Evolutionary conservation across 2,113 vertebrate species (phyloP).

Genomic region (Blennius ocellaris): DNA sequence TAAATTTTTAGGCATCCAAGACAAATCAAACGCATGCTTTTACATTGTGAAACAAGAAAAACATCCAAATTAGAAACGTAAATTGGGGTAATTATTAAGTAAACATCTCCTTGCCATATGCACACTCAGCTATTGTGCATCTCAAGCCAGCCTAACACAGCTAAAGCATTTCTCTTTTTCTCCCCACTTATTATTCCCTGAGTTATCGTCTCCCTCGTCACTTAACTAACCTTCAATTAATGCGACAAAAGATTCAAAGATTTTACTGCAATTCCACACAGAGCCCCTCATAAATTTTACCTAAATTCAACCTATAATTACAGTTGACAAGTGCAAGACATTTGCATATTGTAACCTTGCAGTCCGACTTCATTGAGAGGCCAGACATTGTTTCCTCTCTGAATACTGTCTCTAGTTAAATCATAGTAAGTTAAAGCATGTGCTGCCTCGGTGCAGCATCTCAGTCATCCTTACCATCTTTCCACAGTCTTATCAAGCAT

Average conservation of each 20-base stretch:
- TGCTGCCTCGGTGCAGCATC: conserved; percentile 29
- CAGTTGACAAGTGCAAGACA: conserved; percentile 43
- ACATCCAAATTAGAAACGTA: not conserved
- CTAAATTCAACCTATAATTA: conserved; percentile 46
- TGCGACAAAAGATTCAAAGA: conserved; percentile 21
- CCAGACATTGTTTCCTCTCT: conserved; percentile 31
- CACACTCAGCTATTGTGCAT: conserved; percentile 6
- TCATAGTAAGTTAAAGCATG: conserved; percentile 37
- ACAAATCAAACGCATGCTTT: too few relatives aligned
- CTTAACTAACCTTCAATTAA: conserved; percentile 40
- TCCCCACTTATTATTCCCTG: conserved; percentile 7
- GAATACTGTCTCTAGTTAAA: conserved; percentile 16
- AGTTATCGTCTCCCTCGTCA: conserved; percentile 17
- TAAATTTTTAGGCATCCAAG: too few relatives aligned
- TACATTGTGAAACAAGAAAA: too few relatives aligned
- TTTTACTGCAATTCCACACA: conserved; percentile 22
- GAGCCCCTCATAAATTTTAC: conserved; percentile 35
- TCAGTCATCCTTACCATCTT: conserved; percentile 39
- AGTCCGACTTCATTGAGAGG: conserved; percentile 14
- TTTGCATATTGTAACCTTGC: conserved; percentile 62
- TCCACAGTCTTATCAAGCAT: conserved; percentile 35
- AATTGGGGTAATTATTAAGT: conserved; percentile 12
- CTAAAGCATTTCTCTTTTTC: conserved; percentile 23
- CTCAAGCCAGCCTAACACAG: not conserved
- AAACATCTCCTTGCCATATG: conserved; percentile 1